Conservation (phyloP, 2,888 invertebrate genomes). For the Oeneis ivallda region DNA sequence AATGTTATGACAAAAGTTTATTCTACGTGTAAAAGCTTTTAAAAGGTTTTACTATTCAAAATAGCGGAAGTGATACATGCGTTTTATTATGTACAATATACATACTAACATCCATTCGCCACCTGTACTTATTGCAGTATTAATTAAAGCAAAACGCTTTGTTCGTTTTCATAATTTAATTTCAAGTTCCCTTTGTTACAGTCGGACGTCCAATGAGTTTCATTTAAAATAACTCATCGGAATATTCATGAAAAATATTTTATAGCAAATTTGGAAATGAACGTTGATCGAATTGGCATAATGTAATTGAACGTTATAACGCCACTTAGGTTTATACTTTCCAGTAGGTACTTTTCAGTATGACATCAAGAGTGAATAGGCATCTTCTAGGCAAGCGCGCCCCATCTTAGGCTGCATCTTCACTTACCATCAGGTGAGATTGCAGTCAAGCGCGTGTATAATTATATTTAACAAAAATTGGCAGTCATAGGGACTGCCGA, state of each 20-base stretch:
- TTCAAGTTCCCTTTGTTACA: slow-evolving; percentile 15
- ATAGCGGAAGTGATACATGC: not conserved
- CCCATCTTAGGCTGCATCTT: too few relatives aligned
- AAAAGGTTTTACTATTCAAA: not conserved
- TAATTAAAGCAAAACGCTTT: slow-evolving; percentile 14
- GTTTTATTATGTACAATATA: not conserved
- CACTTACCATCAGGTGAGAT: too few relatives aligned
- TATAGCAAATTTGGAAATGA: not conserved
- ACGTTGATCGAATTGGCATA: not conserved
- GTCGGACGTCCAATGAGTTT: not conserved
- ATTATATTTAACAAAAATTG: too few relatives aligned
- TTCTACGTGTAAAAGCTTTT: not conserved
- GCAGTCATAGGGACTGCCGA: too few relatives aligned
- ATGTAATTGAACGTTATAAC: not conserved
- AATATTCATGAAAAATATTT: slow-evolving; percentile 13
- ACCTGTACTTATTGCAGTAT: slow-evolving; percentile 7
- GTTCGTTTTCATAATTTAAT: slow-evolving; percentile 17
- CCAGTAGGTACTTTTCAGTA: too few relatives aligned
- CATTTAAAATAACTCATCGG: slow-evolving; percentile 16
- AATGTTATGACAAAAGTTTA: too few relatives aligned
- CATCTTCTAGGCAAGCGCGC: too few relatives aligned
- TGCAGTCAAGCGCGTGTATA: too few relatives aligned
- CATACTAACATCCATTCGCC: not conserved
- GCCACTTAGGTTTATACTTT: not conserved
- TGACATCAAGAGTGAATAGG: too few relatives aligned